Conservation (phyloP, 2,797 vertebrate genomes). For the Dryobates pubescens region DNA sequence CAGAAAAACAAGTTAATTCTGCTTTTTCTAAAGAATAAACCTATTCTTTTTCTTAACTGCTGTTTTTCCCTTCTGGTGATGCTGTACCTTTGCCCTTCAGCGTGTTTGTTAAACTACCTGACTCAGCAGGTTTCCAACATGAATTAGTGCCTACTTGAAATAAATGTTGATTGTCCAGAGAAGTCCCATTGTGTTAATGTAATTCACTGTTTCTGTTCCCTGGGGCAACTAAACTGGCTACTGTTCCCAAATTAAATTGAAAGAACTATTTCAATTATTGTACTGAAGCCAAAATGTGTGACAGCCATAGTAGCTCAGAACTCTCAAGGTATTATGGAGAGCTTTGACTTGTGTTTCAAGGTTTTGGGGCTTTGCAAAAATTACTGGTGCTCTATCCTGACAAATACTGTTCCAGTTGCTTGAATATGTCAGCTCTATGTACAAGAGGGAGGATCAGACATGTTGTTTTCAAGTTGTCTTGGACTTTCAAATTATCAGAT, state of each 20-base stretch:
- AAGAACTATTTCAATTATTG: conserved; percentile 41
- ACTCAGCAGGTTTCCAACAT: conserved; percentile 55
- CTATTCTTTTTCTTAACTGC: not conserved
- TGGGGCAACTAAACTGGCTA: conserved; percentile 37
- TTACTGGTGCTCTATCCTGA: not conserved
- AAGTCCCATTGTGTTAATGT: conserved; percentile 55
- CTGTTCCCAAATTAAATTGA: conserved; percentile 46
- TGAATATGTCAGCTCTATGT: not conserved
- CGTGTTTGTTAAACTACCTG: conserved; percentile 53
- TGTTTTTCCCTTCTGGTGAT: conserved; percentile 27
- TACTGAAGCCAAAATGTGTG: conserved; percentile 3
- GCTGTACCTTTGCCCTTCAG: conserved; percentile 52
- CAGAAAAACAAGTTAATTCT: conserved; percentile 47
- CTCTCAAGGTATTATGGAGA: conserved; percentile 7
- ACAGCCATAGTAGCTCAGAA: not conserved
- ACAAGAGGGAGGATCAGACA: not conserved
- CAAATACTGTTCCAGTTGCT: not conserved
- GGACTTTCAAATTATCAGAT: not conserved
- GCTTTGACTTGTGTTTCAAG: conserved; percentile 1
- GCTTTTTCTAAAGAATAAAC: conserved; percentile 29
- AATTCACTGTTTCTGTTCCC: conserved; percentile 59
- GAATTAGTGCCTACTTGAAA: conserved; percentile 54
- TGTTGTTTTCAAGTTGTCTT: not conserved
- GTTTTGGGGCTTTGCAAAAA: not conserved
- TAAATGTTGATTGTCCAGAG: conserved; percentile 55